Base-by-base conservation (phyloP, 2,888 invertebrate species). In the Tachina fera region DNA sequence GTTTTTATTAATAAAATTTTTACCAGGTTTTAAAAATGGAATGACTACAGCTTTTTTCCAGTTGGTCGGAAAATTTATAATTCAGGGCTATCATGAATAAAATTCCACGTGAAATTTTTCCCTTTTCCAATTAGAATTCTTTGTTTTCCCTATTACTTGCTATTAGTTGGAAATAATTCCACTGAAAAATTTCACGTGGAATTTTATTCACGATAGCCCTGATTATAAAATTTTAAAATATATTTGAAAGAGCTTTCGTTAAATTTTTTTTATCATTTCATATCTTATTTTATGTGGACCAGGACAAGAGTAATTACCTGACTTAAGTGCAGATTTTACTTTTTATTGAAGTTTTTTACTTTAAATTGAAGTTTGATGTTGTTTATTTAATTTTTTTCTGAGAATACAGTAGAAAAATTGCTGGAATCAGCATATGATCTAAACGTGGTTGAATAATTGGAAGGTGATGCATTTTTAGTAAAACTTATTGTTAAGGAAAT, bases 281-380 rank as follows among this genome's bases (percentile, higher is more conserved):
- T 74, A 67, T 49, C 68, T 56, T 14, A 74, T 74, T 43, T 81
- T 81, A 22, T 81, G 68, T 22, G 74, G 81, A 1, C 74, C 74
- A 1, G 81, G 74, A 0, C 74, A 81, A 6, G 68, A 49, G 9
- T 74, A 68, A 16, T 43, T 39, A 43, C 45, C 74, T 31, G 22
- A 67, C 22, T 22, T 67, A 3, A 74, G 56, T 9, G 81, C 58
- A 41, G 67, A 81, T 43, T 67, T 81, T 9, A 81, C 68, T 10
- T 14, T 16, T 39, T 74, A 8, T 14, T 49, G 31, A n/a, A 74
- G 41, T 43, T 51, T 68, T 67, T 81, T 9, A 81, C 68, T 10
- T 14, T 16, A 47, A 80, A 8, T 14, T 49, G 31, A n/a, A 74
- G 41, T 43, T 51, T 68, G 16, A 16, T 13, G 43, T 74, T 74